phyloP scores from a whole-genome alignment of 2,113 vertebrate genomes.

The Megalops atlanticus region DNA sequence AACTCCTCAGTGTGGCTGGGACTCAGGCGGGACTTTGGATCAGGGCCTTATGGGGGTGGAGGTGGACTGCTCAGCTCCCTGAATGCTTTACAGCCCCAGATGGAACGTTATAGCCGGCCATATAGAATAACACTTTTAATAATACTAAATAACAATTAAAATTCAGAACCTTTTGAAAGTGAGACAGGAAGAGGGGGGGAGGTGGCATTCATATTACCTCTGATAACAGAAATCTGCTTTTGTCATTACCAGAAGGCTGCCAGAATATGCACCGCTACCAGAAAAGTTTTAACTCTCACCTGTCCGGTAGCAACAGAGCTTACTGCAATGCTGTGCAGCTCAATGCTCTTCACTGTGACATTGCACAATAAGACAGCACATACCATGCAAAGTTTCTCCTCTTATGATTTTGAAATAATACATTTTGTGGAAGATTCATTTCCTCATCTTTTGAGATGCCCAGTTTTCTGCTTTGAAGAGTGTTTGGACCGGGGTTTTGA shows the following conservation, averaged over 20 bases:
- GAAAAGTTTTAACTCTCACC: constrained; percentile 75
- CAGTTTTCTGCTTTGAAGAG: not conserved
- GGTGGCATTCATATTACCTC: constrained; percentile 74
- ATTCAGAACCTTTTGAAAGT: constrained; percentile 46
- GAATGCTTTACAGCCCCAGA: not conserved
- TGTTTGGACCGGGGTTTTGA: not conserved
- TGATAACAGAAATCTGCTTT: constrained; percentile 79
- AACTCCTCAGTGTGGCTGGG: not conserved
- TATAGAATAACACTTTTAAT: constrained; percentile 50
- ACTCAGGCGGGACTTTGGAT: not conserved
- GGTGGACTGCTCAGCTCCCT: not conserved
- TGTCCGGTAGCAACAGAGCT: not conserved
- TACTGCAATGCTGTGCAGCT: not conserved
- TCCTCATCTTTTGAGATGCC: not conserved
- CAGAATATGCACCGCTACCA: constrained; percentile 70
- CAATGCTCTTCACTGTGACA: constrained; percentile 4
- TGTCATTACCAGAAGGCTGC: constrained; percentile 79
- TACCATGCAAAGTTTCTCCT: not conserved
- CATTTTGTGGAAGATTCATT: not conserved
- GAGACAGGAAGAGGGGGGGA: constrained; percentile 18
- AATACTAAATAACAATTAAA: constrained; percentile 56
- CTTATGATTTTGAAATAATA: not conserved
- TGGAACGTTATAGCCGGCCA: constrained; percentile 46
- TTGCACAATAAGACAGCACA: not conserved
- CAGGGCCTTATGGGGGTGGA: not conserved